Evolutionary conservation across 2,113 vertebrate species (phyloP).

Genomic region (Corythornis madagascariensis): DNA sequence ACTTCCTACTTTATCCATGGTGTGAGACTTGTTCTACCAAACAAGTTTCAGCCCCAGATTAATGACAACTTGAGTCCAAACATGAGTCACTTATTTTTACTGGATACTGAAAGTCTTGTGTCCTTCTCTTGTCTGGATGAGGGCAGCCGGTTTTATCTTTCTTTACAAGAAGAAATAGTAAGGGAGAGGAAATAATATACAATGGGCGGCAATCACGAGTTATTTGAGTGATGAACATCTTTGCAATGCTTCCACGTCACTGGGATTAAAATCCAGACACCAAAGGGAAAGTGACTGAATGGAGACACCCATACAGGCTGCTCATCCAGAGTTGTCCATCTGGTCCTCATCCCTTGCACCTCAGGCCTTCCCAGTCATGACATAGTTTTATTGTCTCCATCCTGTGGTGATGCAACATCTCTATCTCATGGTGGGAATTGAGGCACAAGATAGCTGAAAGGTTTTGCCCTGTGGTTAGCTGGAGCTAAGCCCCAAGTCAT

Average conservation of each 20-base stretch:
- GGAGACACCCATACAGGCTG: neutral
- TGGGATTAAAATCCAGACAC: neutral
- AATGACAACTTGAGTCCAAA: neutral
- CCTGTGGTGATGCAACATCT: neutral
- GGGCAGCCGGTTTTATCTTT: slow-evolving; percentile 3
- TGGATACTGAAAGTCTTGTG: neutral
- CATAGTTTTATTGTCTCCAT: neutral
- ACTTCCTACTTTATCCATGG: neutral
- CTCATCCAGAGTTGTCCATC: neutral
- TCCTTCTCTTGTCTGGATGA: neutral
- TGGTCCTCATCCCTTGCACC: slow-evolving; percentile 28
- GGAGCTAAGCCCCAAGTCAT: neutral
- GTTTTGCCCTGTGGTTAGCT: neutral
- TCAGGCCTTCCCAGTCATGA: slow-evolving; percentile 18
- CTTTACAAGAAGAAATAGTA: slow-evolving; percentile 6
- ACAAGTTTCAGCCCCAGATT: neutral
- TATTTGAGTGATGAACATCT: slow-evolving; percentile 20
- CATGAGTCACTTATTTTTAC: neutral
- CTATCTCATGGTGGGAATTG: neutral
- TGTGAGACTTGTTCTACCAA: neutral
- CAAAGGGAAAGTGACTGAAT: slow-evolving; percentile 28
- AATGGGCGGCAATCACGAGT: neutral
- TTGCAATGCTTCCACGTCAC: neutral
- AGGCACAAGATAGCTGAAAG: neutral
- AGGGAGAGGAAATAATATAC: slow-evolving; percentile 6